Conservation (phyloP, 2,888 invertebrate genomes). For the Rhamnusium bicolor region DNA sequence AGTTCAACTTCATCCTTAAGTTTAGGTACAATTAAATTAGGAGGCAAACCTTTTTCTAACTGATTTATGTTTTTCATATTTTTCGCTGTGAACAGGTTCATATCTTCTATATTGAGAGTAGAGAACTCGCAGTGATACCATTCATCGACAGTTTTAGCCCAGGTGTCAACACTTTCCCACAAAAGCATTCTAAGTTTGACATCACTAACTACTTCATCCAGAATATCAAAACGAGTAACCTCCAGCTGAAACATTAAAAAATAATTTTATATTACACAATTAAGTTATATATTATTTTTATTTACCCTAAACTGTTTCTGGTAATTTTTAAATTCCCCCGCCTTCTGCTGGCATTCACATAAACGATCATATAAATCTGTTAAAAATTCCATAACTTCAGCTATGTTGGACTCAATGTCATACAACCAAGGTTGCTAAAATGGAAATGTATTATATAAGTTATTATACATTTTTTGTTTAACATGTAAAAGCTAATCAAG, state of each 20-base stretch:
- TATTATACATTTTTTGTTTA: not conserved
- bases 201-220: conserved; percentile 86
- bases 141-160: conserved; percentile 78
- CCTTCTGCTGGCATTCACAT: conserved; percentile 77
- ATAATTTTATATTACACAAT: not conserved
- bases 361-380: conserved; percentile 78
- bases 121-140: conserved; percentile 80
- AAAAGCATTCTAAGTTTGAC: conserved; percentile 85
- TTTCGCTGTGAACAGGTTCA: conserved; percentile 78
- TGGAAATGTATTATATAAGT: not conserved
- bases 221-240: conserved; percentile 84
- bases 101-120: conserved; percentile 82
- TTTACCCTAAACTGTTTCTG: conserved; percentile 88
- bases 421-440: conserved; percentile 82
- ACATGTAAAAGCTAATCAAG: no score
- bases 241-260: conserved; percentile 77
- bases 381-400: conserved; percentile 78
- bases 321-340: conserved; percentile 84
- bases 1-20: conserved; percentile 85
- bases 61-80: conserved; percentile 83
- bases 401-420: conserved; percentile 81
- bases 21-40: conserved; percentile 84
- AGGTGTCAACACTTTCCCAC: conserved; percentile 85
- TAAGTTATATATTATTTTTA: not conserved
- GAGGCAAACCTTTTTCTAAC: conserved; percentile 88